These are phyloP conservation scores for Protosalanx chinensis DNA, from an alignment of 2,797 vertebrate genomes.

Conservation along the genomic window DNA sequence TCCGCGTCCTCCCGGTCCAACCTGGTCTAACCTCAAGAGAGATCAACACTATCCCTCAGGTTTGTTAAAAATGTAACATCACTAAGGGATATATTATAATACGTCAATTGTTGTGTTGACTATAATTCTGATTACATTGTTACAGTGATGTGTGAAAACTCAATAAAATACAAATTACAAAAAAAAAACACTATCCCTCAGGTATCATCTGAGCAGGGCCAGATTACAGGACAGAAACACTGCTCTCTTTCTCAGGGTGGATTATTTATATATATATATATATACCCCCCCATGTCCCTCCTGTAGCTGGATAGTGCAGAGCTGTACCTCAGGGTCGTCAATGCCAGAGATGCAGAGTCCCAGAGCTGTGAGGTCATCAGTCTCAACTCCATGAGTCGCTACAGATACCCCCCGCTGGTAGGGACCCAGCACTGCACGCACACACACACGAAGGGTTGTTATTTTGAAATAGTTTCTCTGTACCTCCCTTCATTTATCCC, in stretches of 20 bases:
- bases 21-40: constrained; percentile 49
- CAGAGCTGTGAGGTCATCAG: constrained; percentile 51
- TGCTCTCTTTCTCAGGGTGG: no score
- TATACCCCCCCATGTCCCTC: not conserved
- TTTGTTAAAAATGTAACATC: no score
- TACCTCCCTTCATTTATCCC: not conserved
- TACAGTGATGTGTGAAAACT: no score
- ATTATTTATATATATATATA: no score
- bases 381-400: constrained; percentile 37
- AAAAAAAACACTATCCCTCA: constrained; percentile 59
- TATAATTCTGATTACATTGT: no score
- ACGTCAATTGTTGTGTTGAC: no score
- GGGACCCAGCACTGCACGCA: not conserved
- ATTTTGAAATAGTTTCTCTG: not conserved
- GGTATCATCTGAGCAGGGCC: constrained; percentile 26
- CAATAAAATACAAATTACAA: no score
- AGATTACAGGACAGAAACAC: no score
- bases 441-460: not conserved
- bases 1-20: constrained; percentile 51
- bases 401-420: constrained; percentile 48
- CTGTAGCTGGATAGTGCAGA: constrained; percentile 53
- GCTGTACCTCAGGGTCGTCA: constrained; percentile 56
- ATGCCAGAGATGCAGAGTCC: constrained; percentile 45
- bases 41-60: constrained; percentile 58
- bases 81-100: no score